Evolutionary conservation across 2,797 vertebrate genomes (phyloP).

Genomic region (Hybognathus amarus): DNA sequence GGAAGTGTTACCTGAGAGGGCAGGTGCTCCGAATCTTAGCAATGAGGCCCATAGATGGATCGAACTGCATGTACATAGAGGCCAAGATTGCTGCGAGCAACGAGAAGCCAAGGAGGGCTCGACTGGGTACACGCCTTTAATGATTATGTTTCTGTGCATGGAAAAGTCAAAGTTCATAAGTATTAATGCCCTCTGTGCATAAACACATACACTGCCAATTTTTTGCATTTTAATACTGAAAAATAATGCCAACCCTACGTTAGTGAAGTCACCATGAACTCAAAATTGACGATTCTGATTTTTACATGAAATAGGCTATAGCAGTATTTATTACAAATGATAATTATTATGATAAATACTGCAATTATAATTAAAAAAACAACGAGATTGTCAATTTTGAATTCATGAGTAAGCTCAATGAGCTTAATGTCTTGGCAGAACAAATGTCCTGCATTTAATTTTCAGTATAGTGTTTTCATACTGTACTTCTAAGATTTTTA

Average conservation of each 20-base stretch:
- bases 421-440: neutral
- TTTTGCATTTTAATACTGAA: neutral
- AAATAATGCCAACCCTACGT: neutral
- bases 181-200: neutral
- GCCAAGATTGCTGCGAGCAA: constrained; percentile 82
- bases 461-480: neutral
- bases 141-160: constrained; percentile 41
- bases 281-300: neutral
- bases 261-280: neutral
- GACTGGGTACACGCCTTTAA: constrained; percentile 75
- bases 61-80: constrained; percentile 87
- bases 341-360: neutral
- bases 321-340: neutral
- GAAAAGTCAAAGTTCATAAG: neutral
- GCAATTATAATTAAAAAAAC: neutral
- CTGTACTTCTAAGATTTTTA: neutral
- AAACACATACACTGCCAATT: neutral
- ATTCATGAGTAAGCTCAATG: neutral
- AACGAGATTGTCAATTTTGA: neutral
- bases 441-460: neutral
- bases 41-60: constrained; percentile 92
- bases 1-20: constrained; percentile 82
- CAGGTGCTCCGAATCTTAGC: constrained; percentile 89
- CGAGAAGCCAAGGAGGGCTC: constrained; percentile 83
- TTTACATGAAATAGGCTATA: too few species aligned